A percentile compares a stretch with the other conserved stretches of the same genome.
phyloP scores from a whole-genome alignment of 2,797 vertebrate genomes.

The Zenarchopterus dispar region DNA sequence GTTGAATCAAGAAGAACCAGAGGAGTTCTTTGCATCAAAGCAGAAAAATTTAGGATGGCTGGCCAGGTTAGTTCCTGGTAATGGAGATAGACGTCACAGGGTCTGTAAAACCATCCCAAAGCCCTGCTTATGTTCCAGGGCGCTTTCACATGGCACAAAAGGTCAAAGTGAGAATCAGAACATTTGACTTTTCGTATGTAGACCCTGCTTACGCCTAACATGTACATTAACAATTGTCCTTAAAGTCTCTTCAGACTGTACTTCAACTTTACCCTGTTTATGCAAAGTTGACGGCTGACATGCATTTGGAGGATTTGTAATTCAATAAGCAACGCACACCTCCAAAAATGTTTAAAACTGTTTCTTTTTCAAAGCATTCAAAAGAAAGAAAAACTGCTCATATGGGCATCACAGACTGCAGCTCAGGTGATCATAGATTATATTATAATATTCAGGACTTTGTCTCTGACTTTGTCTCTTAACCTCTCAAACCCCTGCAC shows the following conservation, averaged over 20 bases:
- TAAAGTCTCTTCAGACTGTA: constrained; percentile 1
- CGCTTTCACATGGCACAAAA: neutral
- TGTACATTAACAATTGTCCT: constrained; percentile 6
- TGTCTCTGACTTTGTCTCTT: no score
- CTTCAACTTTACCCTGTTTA: neutral
- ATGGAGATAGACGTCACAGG: no score
- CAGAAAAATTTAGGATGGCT: no score
- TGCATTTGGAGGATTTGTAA: neutral
- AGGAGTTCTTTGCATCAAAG: no score
- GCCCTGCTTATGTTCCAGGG: neutral
- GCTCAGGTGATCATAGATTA: neutral
- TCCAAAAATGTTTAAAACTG: no score
- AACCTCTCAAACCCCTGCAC: no score
- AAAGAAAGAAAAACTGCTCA: neutral
- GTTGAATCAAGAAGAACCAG: no score
- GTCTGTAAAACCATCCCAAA: no score
- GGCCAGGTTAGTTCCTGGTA: no score
- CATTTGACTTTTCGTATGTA: neutral
- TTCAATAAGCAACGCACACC: no score
- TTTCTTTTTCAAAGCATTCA: no score
- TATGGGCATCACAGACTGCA: neutral
- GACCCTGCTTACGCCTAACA: neutral
- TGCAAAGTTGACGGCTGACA: neutral
- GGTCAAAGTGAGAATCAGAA: neutral
- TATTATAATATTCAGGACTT: no score